phyloP scores from a whole-genome alignment of 1,140 invertebrate species.

The Macrocentrus cingulum region DNA sequence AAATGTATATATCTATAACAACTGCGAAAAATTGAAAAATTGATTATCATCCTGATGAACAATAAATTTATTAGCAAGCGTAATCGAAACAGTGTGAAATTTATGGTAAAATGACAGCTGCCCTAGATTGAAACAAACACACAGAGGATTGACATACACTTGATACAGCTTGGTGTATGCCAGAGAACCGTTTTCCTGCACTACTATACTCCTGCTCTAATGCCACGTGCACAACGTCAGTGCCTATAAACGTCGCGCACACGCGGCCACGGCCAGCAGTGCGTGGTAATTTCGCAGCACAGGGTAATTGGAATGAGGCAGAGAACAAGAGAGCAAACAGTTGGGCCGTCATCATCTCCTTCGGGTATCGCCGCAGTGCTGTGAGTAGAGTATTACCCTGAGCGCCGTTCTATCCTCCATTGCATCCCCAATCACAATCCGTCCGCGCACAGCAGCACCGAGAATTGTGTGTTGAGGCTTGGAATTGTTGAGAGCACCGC shows the following conservation, averaged over 20 bases:
- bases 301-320: background rate
- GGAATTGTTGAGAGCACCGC: constrained; percentile 20
- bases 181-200: background rate
- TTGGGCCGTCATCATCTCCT: constrained; percentile 5
- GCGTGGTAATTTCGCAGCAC: background rate
- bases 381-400: constrained; percentile 1
- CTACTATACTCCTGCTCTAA: constrained; percentile 1
- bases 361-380: background rate
- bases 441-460: background rate
- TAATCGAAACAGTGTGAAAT: too few species aligned
- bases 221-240: constrained; percentile 25
- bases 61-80: too few species aligned
- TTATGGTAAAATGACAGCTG: too few species aligned
- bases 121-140: too few species aligned
- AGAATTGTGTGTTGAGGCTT: background rate
- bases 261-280: constrained; percentile 22
- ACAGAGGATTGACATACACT: too few species aligned
- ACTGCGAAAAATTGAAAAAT: too few species aligned
- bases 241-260: constrained; percentile 35
- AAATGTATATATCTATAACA: background rate
- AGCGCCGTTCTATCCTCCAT: background rate
- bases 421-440: background rate
- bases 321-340: background rate
- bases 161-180: background rate
- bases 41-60: too few species aligned